Conservation (phyloP, 2,797 vertebrate genomes). For the Mus spretus region DNA sequence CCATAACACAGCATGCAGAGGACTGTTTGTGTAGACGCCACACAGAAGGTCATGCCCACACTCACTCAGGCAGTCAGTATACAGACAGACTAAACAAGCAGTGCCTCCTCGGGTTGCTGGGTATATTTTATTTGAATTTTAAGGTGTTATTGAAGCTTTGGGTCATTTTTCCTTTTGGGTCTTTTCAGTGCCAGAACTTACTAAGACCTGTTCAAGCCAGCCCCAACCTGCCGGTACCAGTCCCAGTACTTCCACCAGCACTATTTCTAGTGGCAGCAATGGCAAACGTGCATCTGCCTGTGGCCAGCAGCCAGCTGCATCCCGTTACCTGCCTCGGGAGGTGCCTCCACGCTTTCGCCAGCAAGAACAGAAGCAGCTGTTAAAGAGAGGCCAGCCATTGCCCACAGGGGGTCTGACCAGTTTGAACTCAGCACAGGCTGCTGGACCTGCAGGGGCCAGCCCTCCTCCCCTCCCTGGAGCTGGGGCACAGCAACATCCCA, state of each 20-base stretch:
- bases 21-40: not conserved
- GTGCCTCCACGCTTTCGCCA: slow-evolving; percentile 98
- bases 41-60: not conserved
- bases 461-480: slow-evolving; percentile 88
- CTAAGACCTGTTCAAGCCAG: slow-evolving; percentile 96
- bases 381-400: slow-evolving; percentile 97
- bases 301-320: slow-evolving; percentile 92
- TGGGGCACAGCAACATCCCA: slow-evolving; percentile 88
- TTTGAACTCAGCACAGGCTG: slow-evolving; percentile 87
- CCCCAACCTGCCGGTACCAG: slow-evolving; percentile 93
- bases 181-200: slow-evolving; percentile 95
- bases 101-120: not conserved
- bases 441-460: slow-evolving; percentile 87
- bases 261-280: slow-evolving; percentile 91
- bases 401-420: slow-evolving; percentile 91
- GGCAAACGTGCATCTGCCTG: slow-evolving; percentile 92
- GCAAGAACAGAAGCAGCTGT: slow-evolving; percentile 98
- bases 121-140: not conserved
- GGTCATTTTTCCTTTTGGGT: slow-evolving; percentile 43
- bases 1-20: not conserved
- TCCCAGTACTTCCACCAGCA: slow-evolving; percentile 94
- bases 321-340: slow-evolving; percentile 97
- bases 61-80: not conserved
- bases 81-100: not conserved
- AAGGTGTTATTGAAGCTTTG: slow-evolving; percentile 16